Conservation (phyloP, 1,140 invertebrate genomes). For the Calycopis cecrops region DNA sequence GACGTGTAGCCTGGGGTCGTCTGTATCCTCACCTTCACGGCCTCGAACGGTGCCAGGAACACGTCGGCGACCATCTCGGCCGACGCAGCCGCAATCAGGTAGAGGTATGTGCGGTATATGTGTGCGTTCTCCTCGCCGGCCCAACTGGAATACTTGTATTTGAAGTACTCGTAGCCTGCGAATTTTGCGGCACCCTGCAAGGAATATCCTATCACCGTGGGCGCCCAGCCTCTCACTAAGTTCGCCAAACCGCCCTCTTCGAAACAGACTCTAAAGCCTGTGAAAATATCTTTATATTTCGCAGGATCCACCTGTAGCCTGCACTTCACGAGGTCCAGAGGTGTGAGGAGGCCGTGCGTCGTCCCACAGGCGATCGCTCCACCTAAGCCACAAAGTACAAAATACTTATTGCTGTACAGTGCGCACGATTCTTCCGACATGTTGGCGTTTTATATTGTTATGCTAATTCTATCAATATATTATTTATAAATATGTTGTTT, state of each 20-base stretch:
- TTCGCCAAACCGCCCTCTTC: slow-evolving; percentile 83
- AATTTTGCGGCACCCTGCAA: slow-evolving; percentile 82
- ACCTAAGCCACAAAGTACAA: slow-evolving; percentile 84
- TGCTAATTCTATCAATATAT: too few relatives aligned
- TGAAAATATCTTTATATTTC: slow-evolving; percentile 83
- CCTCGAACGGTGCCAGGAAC: slow-evolving; percentile 88
- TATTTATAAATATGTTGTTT: too few relatives aligned
- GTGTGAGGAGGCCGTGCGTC: slow-evolving; percentile 84
- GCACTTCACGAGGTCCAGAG: slow-evolving; percentile 59
- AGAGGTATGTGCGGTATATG: slow-evolving; percentile 84
- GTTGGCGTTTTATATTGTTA: too few relatives aligned
- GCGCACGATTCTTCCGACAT: slow-evolving; percentile 44
- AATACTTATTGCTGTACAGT: slow-evolving; percentile 79
- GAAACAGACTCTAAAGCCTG: slow-evolving; percentile 80
- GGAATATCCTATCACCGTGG: slow-evolving; percentile 88
- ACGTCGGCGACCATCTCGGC: slow-evolving; percentile 91
- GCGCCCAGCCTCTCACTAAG: slow-evolving; percentile 88
- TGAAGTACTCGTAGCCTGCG: slow-evolving; percentile 90
- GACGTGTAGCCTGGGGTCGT: slow-evolving; percentile 85
- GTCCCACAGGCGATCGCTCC: slow-evolving; percentile 88
- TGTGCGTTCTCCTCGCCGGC: slow-evolving; percentile 87
- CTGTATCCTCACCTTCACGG: slow-evolving; percentile 88
- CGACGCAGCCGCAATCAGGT: slow-evolving; percentile 88
- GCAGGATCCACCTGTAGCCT: slow-evolving; percentile 78
- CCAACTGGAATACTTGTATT: slow-evolving; percentile 81